A percentile compares a stretch with the other conserved stretches of the same genome.
Evolutionary conservation across 2,888 invertebrate genomes (phyloP).

Genomic region (Synanthedon vespiformis): DNA sequence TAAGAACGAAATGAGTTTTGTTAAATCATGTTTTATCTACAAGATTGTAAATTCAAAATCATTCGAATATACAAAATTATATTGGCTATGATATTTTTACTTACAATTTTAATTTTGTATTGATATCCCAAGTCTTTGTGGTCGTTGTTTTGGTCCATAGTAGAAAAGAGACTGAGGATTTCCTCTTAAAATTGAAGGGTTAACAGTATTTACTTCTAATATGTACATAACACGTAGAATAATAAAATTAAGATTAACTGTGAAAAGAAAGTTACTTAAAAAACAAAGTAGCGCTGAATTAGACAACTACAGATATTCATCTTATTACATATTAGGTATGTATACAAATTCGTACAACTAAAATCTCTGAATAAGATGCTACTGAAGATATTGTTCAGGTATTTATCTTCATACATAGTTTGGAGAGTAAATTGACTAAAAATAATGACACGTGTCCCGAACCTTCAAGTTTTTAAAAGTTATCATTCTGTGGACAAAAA

Average conservation of each 20-base stretch:
- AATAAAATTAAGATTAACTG: constrained; percentile 17
- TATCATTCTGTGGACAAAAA: too few species aligned
- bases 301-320: constrained; percentile 5
- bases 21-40: constrained; percentile 3
- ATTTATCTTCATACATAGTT: constrained; percentile 36
- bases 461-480: constrained; percentile 1
- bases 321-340: constrained; percentile 9
- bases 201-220: constrained; percentile 49
- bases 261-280: constrained; percentile 3
- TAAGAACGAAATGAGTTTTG: constrained; percentile 20
- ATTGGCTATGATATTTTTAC: neutral
- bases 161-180: constrained; percentile 1
- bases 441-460: constrained; percentile 35
- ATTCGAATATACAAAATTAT: neutral
- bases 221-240: constrained; percentile 48
- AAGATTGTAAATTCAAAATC: neutral
- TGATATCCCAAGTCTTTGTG: constrained; percentile 7
- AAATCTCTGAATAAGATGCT: constrained; percentile 23
- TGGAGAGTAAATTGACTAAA: constrained; percentile 59
- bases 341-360: constrained; percentile 19
- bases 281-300: constrained; percentile 2
- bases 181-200: constrained; percentile 2
- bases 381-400: constrained; percentile 15
- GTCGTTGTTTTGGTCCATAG: constrained; percentile 13
- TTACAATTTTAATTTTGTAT: too few species aligned